phyloP scores from a whole-genome alignment of 2,888 invertebrate species.

The Lochmaea crataegi region DNA sequence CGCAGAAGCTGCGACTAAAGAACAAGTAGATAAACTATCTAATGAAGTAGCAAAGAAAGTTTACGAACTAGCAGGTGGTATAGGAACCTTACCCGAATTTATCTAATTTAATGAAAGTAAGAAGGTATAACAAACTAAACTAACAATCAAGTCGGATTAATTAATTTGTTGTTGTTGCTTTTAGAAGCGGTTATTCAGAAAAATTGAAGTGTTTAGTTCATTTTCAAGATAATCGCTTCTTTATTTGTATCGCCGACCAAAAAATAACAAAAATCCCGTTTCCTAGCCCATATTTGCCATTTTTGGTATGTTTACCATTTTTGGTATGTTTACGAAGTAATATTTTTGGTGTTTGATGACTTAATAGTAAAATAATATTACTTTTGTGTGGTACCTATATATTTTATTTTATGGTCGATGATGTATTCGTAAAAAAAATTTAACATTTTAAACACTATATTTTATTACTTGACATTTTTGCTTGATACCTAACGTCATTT shows the following conservation, averaged over 20 bases:
- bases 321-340: too few relatives aligned
- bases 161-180: neutral
- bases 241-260: neutral
- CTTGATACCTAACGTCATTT: too few relatives aligned
- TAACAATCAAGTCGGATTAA: neutral
- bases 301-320: too few relatives aligned
- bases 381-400: too few relatives aligned
- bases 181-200: neutral
- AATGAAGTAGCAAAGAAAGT: conserved; percentile 82
- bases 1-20: conserved; percentile 87
- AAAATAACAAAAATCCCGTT: neutral
- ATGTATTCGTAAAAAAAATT: too few relatives aligned
- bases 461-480: too few relatives aligned
- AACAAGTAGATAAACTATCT: conserved; percentile 72
- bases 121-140: neutral
- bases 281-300: neutral
- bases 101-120: conserved; percentile 28
- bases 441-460: too few relatives aligned
- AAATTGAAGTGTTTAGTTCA: neutral
- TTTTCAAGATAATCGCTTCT: neutral
- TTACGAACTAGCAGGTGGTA: conserved; percentile 82
- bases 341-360: too few relatives aligned
- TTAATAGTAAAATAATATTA: too few relatives aligned
- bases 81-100: conserved; percentile 72
- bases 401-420: too few relatives aligned